These are phyloP conservation scores for Drosophila takahashii DNA, from an alignment of 1,140 invertebrate genomes.

Conservation along the genomic window DNA sequence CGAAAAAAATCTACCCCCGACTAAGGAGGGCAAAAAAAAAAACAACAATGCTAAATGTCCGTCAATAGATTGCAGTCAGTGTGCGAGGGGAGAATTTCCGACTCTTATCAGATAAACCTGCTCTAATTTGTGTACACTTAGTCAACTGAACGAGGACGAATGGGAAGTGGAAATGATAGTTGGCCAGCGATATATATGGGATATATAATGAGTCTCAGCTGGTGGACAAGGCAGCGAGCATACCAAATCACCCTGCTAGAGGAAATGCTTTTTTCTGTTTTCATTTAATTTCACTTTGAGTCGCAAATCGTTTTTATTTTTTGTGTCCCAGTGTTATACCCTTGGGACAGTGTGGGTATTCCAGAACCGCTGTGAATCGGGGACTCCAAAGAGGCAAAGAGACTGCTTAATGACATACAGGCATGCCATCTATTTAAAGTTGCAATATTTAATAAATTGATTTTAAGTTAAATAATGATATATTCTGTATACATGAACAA, in stretches of 20 bases:
- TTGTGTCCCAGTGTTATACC: slow-evolving; percentile 7
- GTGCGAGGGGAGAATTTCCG: slow-evolving; percentile 27
- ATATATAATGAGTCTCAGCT: slow-evolving; percentile 46
- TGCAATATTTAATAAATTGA: not conserved
- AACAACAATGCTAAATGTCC: slow-evolving; percentile 55
- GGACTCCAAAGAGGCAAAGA: too few species aligned
- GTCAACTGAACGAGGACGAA: slow-evolving; percentile 46
- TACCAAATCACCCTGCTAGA: slow-evolving; percentile 50
- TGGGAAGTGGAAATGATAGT: slow-evolving; percentile 33
- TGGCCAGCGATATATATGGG: slow-evolving; percentile 22
- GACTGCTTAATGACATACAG: not conserved
- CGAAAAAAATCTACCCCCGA: slow-evolving; percentile 30
- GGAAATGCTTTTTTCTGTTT: slow-evolving; percentile 57
- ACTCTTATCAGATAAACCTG: slow-evolving; percentile 78
- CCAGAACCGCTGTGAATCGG: not conserved
- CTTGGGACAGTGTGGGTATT: not conserved
- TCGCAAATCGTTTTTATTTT: slow-evolving; percentile 45
- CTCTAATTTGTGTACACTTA: slow-evolving; percentile 83
- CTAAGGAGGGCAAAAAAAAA: not conserved
- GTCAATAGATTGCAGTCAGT: slow-evolving; percentile 67
- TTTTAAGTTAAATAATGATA: too few species aligned
- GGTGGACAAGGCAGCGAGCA: slow-evolving; percentile 27
- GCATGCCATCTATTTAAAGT: not conserved
- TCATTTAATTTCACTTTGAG: slow-evolving; percentile 58
- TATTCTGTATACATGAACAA: too few species aligned